phyloP scores from a whole-genome alignment of 2,797 vertebrate genomes.

The Nyctalus aviator region DNA sequence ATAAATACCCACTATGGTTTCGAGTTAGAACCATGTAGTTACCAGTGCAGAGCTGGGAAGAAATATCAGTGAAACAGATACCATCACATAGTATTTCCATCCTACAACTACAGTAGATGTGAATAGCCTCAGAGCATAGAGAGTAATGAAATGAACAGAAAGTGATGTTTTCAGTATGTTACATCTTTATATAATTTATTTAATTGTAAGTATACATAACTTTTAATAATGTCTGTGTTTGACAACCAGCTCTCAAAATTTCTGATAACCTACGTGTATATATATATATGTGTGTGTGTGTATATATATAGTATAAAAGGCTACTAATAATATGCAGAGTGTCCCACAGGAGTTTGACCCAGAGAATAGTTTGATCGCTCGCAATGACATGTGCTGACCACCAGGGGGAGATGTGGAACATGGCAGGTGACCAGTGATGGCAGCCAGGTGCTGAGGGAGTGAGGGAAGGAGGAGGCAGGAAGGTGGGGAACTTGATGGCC shows the following conservation, averaged over 20 bases:
- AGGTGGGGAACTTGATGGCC: no score
- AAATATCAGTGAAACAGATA: background rate
- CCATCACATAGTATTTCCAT: background rate
- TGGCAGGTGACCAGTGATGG: no score
- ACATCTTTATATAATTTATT: background rate
- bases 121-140: background rate
- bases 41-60: background rate
- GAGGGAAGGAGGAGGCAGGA: no score
- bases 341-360: no score
- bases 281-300: no score
- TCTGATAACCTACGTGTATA: background rate
- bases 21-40: background rate
- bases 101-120: background rate
- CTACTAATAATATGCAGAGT: no score
- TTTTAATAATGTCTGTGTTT: background rate
- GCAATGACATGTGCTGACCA: no score
- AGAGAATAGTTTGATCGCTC: no score
- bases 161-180: background rate
- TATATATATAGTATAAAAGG: no score
- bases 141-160: background rate
- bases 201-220: background rate
- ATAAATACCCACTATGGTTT: background rate
- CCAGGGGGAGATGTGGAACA: no score
- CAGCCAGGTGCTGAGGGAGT: no score
- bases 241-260: background rate